Percentiles rank a stretch among this genome's conserved stretches.
Conservation (phyloP, 2,888 invertebrate genomes). For the Apodemia zela region DNA sequence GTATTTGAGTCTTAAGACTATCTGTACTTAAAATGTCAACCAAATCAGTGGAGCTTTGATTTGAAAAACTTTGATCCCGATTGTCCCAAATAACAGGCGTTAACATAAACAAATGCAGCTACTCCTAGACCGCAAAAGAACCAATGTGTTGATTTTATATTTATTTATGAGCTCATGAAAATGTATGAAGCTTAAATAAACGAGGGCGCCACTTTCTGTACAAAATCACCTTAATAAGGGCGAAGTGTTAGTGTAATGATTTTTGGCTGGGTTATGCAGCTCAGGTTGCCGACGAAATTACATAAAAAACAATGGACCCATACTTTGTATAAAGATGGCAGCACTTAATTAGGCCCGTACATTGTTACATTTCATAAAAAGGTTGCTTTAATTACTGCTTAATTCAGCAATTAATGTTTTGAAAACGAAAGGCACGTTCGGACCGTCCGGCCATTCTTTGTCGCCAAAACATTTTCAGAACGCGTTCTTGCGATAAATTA, state of each 20-base stretch:
- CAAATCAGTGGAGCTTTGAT: too few relatives aligned
- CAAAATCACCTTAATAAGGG: too few relatives aligned
- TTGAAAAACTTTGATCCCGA: too few relatives aligned
- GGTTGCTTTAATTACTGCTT: conserved; percentile 17
- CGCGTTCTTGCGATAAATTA: conserved; percentile 24
- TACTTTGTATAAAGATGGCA: conserved; percentile 17
- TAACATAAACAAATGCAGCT: too few relatives aligned
- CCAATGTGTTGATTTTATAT: too few relatives aligned
- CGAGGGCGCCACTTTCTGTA: too few relatives aligned
- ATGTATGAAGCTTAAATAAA: background rate
- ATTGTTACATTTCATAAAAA: conserved; percentile 17
- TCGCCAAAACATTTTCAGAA: conserved; percentile 29
- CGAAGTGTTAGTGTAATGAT: background rate
- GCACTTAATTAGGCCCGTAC: conserved; percentile 10
- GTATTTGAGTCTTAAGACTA: too few relatives aligned
- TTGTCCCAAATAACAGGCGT: too few relatives aligned
- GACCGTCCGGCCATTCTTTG: conserved; percentile 32
- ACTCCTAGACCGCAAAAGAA: too few relatives aligned
- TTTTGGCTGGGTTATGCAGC: background rate
- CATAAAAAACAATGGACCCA: background rate
- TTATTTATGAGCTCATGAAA: too few relatives aligned
- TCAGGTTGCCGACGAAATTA: background rate
- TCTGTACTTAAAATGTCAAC: too few relatives aligned
- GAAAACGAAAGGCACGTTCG: conserved; percentile 26
- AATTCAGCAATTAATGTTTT: conserved; percentile 25